A percentile compares a stretch with the other conserved stretches of the same genome.
phyloP scores from a whole-genome alignment of 2,888 invertebrate genomes.

The Ernsta delagoae region DNA sequence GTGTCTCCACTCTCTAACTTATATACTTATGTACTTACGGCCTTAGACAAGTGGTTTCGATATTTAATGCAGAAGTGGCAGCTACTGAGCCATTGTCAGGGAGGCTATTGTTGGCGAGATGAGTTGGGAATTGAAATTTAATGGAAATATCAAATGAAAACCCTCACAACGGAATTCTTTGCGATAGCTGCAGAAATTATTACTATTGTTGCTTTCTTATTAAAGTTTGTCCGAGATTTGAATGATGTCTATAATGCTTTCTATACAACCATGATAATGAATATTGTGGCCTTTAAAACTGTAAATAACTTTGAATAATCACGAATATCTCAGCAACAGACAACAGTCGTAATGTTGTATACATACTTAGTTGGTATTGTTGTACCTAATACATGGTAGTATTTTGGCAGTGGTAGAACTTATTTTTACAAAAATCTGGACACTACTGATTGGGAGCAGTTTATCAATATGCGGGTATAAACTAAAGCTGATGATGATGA shows the following conservation, averaged over 20 bases:
- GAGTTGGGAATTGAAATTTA: constrained; percentile 75
- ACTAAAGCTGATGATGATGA: too few species aligned
- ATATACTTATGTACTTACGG: constrained; percentile 1
- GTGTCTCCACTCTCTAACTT: not conserved
- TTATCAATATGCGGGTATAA: too few species aligned
- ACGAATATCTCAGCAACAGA: too few species aligned
- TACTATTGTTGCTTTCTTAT: constrained; percentile 32
- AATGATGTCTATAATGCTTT: constrained; percentile 21
- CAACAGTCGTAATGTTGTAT: too few species aligned
- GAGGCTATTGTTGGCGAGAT: constrained; percentile 58
- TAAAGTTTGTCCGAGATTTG: constrained; percentile 29
- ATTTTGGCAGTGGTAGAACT: too few species aligned
- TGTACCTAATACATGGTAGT: too few species aligned
- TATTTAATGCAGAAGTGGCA: constrained; percentile 48
- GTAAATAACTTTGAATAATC: not conserved
- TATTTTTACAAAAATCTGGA: too few species aligned
- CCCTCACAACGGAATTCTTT: constrained; percentile 49
- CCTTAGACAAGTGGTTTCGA: constrained; percentile 40
- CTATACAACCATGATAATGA: not conserved
- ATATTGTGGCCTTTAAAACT: not conserved
- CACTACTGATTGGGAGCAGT: too few species aligned
- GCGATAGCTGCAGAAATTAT: constrained; percentile 33
- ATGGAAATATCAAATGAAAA: constrained; percentile 75
- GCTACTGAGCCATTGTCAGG: constrained; percentile 54
- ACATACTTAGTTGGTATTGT: too few species aligned